Evolutionary conservation across 2,797 vertebrate genomes (phyloP), one percentile per base, ranked within the genome.

Genomic region (Diceros bicornis): DNA sequence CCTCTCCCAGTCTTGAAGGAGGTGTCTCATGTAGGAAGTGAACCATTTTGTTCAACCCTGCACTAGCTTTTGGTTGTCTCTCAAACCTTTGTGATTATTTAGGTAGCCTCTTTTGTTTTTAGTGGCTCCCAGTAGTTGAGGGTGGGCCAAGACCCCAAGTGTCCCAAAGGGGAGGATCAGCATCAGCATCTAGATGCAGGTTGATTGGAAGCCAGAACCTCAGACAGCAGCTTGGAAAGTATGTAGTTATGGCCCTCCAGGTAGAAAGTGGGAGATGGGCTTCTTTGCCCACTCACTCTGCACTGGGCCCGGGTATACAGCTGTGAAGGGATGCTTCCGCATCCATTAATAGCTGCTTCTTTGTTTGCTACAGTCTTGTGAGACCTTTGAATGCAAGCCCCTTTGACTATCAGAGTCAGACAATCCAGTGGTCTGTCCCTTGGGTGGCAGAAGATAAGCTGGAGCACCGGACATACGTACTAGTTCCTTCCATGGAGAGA

Each of bases 381-480:
- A 4, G 6, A 29, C 34, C 44, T 18, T 0, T 1, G 27, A 44
- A 41, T 44, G 37, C 25, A 44, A 61, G 57, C 78, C 25, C 6
- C 23, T 6, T 34, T 81, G 37, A 27, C 25, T 44, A 12, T 29
- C 14, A 41, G 55, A 61, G 21, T 14, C 41, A 44, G 25, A 18
- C 16, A 16, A 20, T 44, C 25, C 6, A 29, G 78, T 18, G 5
- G 8, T 27, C 34, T 27, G n/a, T 27, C 55, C 23, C 55, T 59
- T 2, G 14, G 5, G 9, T 44, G 57, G 5, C 78, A 81, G 37
- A 59, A 27, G 14, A 3, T 37, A 27, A 79, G 9, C n/a, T 79
- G 23, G 23, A 12, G n/a, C 14, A 37, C 4, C 4, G 57, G 1
- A 17, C 8, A 37, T 6, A 4, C 37, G n/a, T 2, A 1, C 57